These are phyloP conservation scores for Plutomurus gul DNA, from an alignment of 1,140 invertebrate species.

Conservation along the genomic window DNA sequence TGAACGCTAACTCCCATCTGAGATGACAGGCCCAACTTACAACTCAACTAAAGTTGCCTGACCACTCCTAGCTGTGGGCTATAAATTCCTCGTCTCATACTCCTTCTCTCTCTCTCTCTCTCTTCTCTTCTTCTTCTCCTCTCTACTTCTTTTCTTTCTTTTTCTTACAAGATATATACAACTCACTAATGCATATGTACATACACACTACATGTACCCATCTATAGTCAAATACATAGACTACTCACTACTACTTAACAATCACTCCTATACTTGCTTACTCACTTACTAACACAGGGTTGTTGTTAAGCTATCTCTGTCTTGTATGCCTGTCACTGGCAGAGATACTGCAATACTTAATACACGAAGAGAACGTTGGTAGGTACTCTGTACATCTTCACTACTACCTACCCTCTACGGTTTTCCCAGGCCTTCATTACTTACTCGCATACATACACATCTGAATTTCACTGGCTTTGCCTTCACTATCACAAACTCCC, in stretches of 20 bases:
- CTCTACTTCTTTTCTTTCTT: slow-evolving; percentile 8
- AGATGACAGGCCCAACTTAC: slow-evolving; percentile 54
- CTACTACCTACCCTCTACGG: not conserved
- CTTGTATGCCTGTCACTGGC: not conserved
- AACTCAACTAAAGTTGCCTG: slow-evolving; percentile 54
- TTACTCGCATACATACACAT: not conserved
- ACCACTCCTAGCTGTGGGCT: slow-evolving; percentile 54
- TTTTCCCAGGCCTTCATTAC: slow-evolving; percentile 20
- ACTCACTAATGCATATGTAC: not conserved
- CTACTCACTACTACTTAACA: not conserved
- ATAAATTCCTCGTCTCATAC: slow-evolving; percentile 50
- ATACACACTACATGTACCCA: not conserved
- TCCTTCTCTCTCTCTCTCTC: slow-evolving; percentile 7
- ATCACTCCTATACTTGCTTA: not conserved
- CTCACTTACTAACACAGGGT: not conserved
- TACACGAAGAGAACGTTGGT: too few species aligned
- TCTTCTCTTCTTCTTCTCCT: not conserved
- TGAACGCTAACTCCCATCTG: slow-evolving; percentile 52
- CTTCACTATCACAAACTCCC: not conserved
- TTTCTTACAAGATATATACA: not conserved
- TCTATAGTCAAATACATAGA: not conserved
- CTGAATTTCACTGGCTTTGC: not conserved
- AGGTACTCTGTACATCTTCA: too few species aligned
- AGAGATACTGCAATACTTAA: not conserved
- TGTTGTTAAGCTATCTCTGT: not conserved